Conservation (phyloP, 2,113 vertebrate genomes). For the Callithrix jacchus region DNA sequence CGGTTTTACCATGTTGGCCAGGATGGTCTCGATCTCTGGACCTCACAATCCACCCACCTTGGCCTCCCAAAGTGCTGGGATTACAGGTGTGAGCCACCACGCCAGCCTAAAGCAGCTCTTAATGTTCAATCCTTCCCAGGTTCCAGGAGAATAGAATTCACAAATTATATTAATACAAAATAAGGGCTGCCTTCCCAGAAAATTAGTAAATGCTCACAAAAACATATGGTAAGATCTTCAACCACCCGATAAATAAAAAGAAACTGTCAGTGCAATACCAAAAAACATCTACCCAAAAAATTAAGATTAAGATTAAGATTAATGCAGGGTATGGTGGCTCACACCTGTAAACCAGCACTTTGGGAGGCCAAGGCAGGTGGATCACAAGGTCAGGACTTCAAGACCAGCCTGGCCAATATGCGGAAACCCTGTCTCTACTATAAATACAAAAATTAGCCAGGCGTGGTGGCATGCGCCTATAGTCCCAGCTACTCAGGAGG, state of each 20-base stretch:
- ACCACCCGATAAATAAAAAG: conserved; percentile 24
- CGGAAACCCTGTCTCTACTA: not conserved
- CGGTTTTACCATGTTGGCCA: not conserved
- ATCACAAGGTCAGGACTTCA: not conserved
- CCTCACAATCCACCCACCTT: not conserved
- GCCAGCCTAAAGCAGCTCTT: not conserved
- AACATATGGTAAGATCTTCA: not conserved
- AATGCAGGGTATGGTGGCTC: not conserved
- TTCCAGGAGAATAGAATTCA: conserved; percentile 14
- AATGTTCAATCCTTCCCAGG: not conserved
- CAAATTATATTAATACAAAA: conserved; percentile 33
- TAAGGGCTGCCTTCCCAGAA: conserved; percentile 16
- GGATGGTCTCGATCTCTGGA: not conserved
- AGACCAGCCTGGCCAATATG: not conserved
- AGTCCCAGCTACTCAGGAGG: not conserved
- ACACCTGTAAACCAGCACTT: not conserved
- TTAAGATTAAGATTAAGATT: conserved; percentile 38
- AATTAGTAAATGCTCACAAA: conserved; percentile 16
- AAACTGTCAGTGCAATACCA: conserved; percentile 19
- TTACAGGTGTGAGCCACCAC: no score
- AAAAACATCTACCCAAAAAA: not conserved
- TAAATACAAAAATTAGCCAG: not conserved
- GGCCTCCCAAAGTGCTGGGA: no score
- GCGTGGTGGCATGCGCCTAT: rapidly evolving
- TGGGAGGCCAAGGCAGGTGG: not conserved